phyloP scores from a whole-genome alignment of 2,797 vertebrate genomes.

The Protosalanx chinensis region DNA sequence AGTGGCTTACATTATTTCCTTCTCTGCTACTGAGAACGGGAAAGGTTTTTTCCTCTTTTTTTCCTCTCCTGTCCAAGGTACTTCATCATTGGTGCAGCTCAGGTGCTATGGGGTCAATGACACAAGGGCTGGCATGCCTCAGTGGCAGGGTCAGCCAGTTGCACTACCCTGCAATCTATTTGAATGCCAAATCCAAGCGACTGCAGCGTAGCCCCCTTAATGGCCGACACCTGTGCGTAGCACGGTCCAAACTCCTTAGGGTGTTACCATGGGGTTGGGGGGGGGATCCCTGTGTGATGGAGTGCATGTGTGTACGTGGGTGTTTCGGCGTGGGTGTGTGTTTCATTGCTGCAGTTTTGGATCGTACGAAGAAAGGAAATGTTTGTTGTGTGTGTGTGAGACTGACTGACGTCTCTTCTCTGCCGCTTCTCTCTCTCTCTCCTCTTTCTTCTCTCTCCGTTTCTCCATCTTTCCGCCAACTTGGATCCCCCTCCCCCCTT shows the following conservation, averaged over 20 bases:
- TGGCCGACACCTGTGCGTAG: conserved; percentile 30
- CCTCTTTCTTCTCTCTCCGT: neutral
- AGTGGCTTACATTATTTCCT: conserved; percentile 50
- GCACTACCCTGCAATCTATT: conserved; percentile 60
- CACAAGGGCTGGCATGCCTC: conserved; percentile 50
- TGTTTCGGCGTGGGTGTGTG: conserved; percentile 27
- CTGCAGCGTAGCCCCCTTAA: conserved; percentile 35
- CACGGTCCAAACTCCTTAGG: conserved; percentile 56
- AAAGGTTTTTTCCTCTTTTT: conserved; percentile 37
- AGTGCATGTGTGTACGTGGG: conserved; percentile 18
- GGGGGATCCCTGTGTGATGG: conserved; percentile 45
- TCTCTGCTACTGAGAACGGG: conserved; percentile 19
- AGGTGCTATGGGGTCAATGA: conserved; percentile 63
- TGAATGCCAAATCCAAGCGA: conserved; percentile 50
- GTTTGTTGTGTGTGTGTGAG: conserved; percentile 20
- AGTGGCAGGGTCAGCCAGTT: conserved; percentile 50
- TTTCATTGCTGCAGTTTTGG: neutral
- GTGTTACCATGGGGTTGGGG: conserved; percentile 61
- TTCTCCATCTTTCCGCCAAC: neutral
- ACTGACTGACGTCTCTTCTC: conserved; percentile 41
- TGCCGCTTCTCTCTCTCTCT: conserved; percentile 36
- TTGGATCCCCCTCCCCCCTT: neutral
- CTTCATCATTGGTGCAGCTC: conserved; percentile 64
- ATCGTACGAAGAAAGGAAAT: neutral
- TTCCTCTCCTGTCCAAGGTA: conserved; percentile 44